These are phyloP conservation scores for Coregonus ussuriensis DNA, from an alignment of 2,797 vertebrate species.

Conservation along the genomic window DNA sequence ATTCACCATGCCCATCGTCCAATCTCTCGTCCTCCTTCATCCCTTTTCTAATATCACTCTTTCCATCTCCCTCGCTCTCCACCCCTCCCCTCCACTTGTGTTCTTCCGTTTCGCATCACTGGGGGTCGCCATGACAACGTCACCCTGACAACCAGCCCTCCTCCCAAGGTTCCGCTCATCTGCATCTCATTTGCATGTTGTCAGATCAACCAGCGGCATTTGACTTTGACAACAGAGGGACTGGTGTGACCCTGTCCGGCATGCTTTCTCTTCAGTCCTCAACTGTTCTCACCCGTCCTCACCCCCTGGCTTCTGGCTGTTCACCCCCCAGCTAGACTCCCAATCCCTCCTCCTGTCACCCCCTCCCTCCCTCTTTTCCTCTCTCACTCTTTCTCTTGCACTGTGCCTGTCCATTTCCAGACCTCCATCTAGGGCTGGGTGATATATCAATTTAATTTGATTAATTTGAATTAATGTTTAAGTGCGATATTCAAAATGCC, in stretches of 20 bases:
- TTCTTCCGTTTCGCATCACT: constrained; percentile 55
- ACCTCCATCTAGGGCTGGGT: background rate
- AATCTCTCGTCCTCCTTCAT: background rate
- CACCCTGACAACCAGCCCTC: constrained; percentile 67
- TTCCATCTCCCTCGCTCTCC: constrained; percentile 38
- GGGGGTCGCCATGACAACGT: constrained; percentile 76
- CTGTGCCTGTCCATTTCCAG: constrained; percentile 44
- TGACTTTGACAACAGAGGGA: constrained; percentile 74
- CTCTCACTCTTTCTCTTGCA: background rate
- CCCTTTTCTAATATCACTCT: constrained; percentile 8
- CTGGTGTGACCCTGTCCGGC: constrained; percentile 48
- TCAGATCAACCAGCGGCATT: constrained; percentile 68
- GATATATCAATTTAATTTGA: no score
- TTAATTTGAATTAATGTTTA: no score
- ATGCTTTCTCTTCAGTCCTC: constrained; percentile 25
- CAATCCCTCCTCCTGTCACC: background rate
- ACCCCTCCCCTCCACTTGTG: constrained; percentile 21
- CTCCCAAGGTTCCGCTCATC: constrained; percentile 69
- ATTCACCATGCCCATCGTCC: background rate
- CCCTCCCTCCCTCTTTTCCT: background rate
- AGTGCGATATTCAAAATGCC: no score
- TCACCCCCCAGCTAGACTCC: constrained; percentile 11
- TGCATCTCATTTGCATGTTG: constrained; percentile 82
- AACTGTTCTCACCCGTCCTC: constrained; percentile 10
- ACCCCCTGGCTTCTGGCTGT: constrained; percentile 16